These are phyloP conservation scores for Nansenia antarctica DNA, from an alignment of 2,113 vertebrate species.

Conservation along the genomic window DNA sequence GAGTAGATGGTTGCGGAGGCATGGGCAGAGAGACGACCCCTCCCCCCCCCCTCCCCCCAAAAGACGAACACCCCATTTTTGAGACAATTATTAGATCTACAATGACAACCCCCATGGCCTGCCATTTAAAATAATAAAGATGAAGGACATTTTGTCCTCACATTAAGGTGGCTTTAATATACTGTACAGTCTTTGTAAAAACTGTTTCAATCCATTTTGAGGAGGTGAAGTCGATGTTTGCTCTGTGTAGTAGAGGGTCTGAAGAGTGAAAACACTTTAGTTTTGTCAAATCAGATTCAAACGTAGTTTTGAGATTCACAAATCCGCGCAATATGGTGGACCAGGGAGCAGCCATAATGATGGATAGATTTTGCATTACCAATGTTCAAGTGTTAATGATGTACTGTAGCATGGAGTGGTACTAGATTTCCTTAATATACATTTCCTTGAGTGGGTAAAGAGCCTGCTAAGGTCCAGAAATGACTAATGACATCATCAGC, in stretches of 20 bases:
- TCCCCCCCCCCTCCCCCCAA: no score
- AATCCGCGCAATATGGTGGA: background rate
- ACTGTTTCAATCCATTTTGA: background rate
- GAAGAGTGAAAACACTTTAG: background rate
- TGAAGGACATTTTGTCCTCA: background rate
- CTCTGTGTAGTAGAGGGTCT: background rate
- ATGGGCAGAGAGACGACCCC: constrained; percentile 14
- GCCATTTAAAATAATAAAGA: background rate
- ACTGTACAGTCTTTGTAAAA: background rate
- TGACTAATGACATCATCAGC: constrained; percentile 52
- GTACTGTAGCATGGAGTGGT: no score
- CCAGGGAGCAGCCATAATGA: constrained; percentile 20
- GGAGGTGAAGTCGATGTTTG: background rate
- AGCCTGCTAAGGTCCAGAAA: constrained; percentile 34
- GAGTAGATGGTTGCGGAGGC: constrained; percentile 22
- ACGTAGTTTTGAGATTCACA: background rate
- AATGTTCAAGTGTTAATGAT: constrained; percentile 6
- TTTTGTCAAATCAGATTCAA: background rate
- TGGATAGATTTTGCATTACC: constrained; percentile 19
- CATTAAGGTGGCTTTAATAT: background rate
- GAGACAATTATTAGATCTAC: constrained; percentile 2
- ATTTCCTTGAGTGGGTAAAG: constrained; percentile 17
- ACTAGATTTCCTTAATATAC: no score
- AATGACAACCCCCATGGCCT: background rate
- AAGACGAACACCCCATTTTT: constrained; percentile 10